A percentile compares a stretch with the other conserved stretches of the same genome.
phyloP scores from a whole-genome alignment of 2,797 vertebrate genomes.

The Lacerta agilis region DNA sequence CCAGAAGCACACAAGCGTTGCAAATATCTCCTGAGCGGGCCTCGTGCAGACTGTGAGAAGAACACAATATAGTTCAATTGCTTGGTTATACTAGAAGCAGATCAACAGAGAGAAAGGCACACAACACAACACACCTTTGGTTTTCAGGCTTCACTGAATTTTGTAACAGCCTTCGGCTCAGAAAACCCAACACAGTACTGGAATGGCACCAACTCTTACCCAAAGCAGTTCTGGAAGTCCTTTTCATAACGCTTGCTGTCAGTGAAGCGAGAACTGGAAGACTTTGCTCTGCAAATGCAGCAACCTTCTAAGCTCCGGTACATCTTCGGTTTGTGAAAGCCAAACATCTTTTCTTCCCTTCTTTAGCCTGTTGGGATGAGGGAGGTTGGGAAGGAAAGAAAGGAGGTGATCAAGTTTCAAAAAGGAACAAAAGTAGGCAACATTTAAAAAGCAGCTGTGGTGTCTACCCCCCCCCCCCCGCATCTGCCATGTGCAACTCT shows the following conservation, averaged over 20 bases:
- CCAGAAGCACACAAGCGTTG: constrained; percentile 96
- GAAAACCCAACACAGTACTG: too few relatives aligned
- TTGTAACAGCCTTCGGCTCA: too few relatives aligned
- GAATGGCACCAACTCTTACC: constrained; percentile 74
- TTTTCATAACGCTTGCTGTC: constrained; percentile 98
- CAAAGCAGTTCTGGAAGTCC: constrained; percentile 85
- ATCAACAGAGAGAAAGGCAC: background rate
- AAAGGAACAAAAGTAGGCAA: background rate
- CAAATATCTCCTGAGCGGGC: constrained; percentile 97
- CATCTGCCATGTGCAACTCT: background rate
- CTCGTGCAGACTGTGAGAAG: constrained; percentile 86
- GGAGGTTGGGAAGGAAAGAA: background rate
- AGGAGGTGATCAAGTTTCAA: background rate
- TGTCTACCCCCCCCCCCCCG: too few relatives aligned
- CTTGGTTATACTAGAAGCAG: constrained; percentile 26
- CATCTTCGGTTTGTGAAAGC: constrained; percentile 99
- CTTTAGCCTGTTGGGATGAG: constrained; percentile 68
- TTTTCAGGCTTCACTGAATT: too few relatives aligned
- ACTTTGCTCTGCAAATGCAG: constrained; percentile 99
- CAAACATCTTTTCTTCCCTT: constrained; percentile 91
- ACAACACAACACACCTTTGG: background rate
- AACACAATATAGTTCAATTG: constrained; percentile 29
- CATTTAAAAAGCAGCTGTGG: background rate
- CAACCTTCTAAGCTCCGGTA: constrained; percentile 98
- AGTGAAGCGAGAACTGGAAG: constrained; percentile 98